phyloP scores from a whole-genome alignment of 2,888 invertebrate species.

The Tridacna gigas region DNA sequence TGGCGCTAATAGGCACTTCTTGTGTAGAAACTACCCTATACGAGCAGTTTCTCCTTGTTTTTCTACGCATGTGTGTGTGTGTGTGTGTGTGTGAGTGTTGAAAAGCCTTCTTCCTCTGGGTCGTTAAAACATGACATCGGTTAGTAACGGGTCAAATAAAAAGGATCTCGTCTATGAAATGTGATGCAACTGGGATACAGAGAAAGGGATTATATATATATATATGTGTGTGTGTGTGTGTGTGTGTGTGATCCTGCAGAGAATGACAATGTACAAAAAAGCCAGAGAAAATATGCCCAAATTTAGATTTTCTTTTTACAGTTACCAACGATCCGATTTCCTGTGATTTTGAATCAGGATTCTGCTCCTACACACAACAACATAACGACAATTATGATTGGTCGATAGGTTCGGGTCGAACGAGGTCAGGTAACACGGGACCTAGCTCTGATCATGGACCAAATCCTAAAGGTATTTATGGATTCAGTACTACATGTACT shows the following conservation, averaged over 20 bases:
- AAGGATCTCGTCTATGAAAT: neutral
- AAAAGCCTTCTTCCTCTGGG: neutral
- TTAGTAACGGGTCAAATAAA: neutral
- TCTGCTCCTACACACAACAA: constrained; percentile 12
- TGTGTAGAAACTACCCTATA: no score
- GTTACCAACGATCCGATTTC: neutral
- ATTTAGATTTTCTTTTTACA: neutral
- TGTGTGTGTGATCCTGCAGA: no score
- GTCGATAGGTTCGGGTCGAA: constrained; percentile 9
- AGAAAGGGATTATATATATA: neutral
- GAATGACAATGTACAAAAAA: neutral
- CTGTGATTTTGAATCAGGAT: constrained; percentile 19
- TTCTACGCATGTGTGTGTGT: no score
- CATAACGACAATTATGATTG: constrained; percentile 31
- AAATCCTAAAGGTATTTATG: neutral
- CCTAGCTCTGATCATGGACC: neutral
- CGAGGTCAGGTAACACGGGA: constrained; percentile 6
- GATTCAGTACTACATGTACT: no score
- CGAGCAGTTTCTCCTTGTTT: neutral
- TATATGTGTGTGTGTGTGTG: no score
- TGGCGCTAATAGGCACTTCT: no score
- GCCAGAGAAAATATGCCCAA: no score
- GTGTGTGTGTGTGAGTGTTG: no score
- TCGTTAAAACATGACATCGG: neutral
- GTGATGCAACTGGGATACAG: neutral